Base-by-base conservation (phyloP, 2,797 vertebrate species). In the Hypotaenidia philippensis region DNA sequence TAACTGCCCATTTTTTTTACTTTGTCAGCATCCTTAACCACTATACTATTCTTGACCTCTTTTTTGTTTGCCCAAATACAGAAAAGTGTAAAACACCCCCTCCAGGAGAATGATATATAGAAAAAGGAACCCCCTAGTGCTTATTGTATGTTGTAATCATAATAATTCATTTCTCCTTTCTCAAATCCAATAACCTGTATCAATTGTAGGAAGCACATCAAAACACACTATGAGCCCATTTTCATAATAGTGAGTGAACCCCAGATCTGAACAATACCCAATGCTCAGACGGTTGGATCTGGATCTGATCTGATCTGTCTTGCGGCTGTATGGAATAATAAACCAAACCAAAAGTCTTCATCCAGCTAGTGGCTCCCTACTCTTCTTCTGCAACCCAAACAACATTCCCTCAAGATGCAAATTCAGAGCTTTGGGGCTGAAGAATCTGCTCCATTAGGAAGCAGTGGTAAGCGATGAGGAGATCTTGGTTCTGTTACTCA, bases 1-100 rank as follows among this genome's bases (percentile, higher is more conserved):
- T 98, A 99, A 97, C 97, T 75, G 86, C 95, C 97, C 94, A 96
- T 98, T 98, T 98, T 98, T 98, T 98, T 98, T 97, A 98, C 97
- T 98, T 98, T 98, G 95, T 95, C 95, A 93, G 97, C 98, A 98
- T 98, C 98, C 98, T 98, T 95, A 95, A 97, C 98, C 97, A 98
- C 82, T 94, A 8, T 79, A 94, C 82, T 64, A 94, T 97, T 97
- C 97, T 96, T 97, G 96, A 97, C 92, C 96, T 96, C 83, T 59
- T 93, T 87, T 97, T 97, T 96, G 87, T 96, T 97, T 97, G 94
- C 84, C 77, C 59, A 91, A 97, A 98, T 0, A 1, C 34, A 85
- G 82, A 93, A 89, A 91, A 70, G 44, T 89, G 64, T 40, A 78
- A 32, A 93, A 70, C 38, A 61, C 45, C 38, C 90, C 96, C 95